Evolutionary conservation across 2,797 vertebrate genomes (phyloP).

Genomic region (Oreonectes daqikongensis): DNA sequence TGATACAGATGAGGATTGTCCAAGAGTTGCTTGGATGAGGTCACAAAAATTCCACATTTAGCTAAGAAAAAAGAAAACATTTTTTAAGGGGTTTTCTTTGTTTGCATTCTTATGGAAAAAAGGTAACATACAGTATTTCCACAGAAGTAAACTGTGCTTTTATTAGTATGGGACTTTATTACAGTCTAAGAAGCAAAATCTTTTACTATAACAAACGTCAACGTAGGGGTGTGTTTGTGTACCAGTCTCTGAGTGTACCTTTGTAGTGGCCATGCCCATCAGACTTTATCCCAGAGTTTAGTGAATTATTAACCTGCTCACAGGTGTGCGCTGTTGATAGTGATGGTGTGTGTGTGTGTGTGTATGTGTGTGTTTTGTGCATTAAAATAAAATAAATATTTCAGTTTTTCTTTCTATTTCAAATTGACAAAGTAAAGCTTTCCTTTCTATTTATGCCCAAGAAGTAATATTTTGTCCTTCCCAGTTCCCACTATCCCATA

Average conservation of each 20-base stretch:
- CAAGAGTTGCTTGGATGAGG: conserved; percentile 50
- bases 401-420: not conserved
- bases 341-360: not conserved
- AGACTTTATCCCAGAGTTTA: conserved; percentile 55
- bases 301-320: conserved; percentile 67
- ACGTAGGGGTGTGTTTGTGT: conserved; percentile 29
- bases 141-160: not conserved
- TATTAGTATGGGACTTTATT: not conserved
- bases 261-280: conserved; percentile 42
- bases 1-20: conserved; percentile 48
- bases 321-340: conserved; percentile 25
- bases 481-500: too few species aligned
- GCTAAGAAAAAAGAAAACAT: conserved; percentile 61
- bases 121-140: not conserved
- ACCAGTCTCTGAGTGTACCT: not conserved
- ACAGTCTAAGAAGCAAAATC: not conserved
- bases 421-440: not conserved
- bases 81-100: not conserved
- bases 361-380: not conserved
- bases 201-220: not conserved
- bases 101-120: not conserved
- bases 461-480: too few species aligned
- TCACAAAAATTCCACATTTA: conserved; percentile 60
- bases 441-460: not conserved
- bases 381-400: not conserved